Evolutionary conservation across 2,797 vertebrate species (phyloP).

Genomic region (Enteromius anoplus): DNA sequence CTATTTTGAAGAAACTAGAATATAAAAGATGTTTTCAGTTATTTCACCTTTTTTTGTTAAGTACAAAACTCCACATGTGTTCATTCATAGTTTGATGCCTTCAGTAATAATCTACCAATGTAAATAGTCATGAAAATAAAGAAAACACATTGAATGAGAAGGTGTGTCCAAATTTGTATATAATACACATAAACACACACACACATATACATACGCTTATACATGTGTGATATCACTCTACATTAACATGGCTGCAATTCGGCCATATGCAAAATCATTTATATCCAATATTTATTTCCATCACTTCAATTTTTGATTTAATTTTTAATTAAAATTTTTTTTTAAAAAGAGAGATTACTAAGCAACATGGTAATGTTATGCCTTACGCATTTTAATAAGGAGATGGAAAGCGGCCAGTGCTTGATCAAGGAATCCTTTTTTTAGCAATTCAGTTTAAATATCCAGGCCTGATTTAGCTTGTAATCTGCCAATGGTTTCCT

Average conservation of each 20-base stretch:
- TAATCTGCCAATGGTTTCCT: neutral
- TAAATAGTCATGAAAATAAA: too few relatives aligned
- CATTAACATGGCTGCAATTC: neutral
- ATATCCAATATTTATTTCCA: neutral
- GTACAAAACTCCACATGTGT: too few relatives aligned
- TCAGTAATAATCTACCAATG: too few relatives aligned
- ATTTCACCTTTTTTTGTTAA: too few relatives aligned
- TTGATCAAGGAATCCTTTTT: conserved; percentile 33
- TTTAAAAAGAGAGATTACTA: neutral
- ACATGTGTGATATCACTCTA: neutral
- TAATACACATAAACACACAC: neutral
- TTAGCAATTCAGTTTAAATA: conserved; percentile 29
- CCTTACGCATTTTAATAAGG: conserved; percentile 11
- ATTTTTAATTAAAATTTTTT: neutral
- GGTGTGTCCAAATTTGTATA: neutral
- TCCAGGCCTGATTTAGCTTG: conserved; percentile 1
- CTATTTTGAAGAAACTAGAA: too few relatives aligned
- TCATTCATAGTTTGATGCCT: too few relatives aligned
- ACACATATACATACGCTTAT: neutral
- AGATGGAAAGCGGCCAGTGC: conserved; percentile 22
- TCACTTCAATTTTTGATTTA: neutral
- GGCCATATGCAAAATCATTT: neutral
- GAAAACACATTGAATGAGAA: too few relatives aligned
- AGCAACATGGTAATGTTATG: neutral
- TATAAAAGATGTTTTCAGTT: too few relatives aligned